phyloP scores from a whole-genome alignment of 1,140 invertebrate species.

The Polypedilum pembai region DNA sequence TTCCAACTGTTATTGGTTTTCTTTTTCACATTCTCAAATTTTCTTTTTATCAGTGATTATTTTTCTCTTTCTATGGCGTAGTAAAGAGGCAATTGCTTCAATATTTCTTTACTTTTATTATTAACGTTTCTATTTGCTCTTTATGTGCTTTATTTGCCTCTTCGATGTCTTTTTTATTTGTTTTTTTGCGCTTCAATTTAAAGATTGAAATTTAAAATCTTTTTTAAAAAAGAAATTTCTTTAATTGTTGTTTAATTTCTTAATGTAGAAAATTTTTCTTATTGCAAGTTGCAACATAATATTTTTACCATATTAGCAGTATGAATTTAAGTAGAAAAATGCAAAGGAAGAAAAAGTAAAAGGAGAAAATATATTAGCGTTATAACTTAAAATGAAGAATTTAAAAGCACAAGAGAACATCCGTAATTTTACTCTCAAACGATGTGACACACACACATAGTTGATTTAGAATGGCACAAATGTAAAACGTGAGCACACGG shows the following conservation, averaged over 20 bases:
- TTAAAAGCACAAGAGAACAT: not conserved
- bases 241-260: too few relatives aligned
- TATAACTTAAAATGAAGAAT: not conserved
- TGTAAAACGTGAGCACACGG: slow-evolving; percentile 8
- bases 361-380: not conserved
- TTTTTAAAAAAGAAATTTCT: too few relatives aligned
- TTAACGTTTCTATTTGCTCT: too few relatives aligned
- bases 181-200: too few relatives aligned
- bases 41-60: not conserved
- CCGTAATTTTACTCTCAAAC: not conserved
- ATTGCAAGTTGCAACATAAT: too few relatives aligned
- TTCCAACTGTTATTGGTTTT: not conserved
- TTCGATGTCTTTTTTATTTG: too few relatives aligned
- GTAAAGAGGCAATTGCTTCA: not conserved
- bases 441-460: not conserved
- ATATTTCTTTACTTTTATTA: not conserved
- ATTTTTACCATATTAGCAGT: too few relatives aligned
- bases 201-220: too few relatives aligned
- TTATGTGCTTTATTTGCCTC: too few relatives aligned
- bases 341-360: not conserved
- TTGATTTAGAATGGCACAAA: not conserved
- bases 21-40: too few relatives aligned
- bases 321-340: not conserved
- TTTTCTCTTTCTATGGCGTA: not conserved
- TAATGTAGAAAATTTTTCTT: too few relatives aligned